Percentiles rank a stretch among this genome's conserved stretches.
Evolutionary conservation across 2,888 invertebrate species (phyloP).

Genomic region (Neoascia interrupta): DNA sequence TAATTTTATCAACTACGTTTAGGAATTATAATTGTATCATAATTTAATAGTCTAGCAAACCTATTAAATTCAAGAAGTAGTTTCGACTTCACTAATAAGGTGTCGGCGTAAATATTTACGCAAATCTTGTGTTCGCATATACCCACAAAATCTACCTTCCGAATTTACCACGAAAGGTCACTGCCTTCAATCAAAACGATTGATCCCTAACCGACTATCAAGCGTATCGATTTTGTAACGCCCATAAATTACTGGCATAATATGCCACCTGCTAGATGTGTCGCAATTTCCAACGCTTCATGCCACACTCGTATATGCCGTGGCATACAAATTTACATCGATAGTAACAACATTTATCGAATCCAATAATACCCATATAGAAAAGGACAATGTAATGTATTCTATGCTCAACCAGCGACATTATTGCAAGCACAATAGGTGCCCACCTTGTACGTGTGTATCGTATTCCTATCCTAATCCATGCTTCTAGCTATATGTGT

Average conservation of each 20-base stretch:
- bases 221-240: too few species aligned
- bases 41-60: too few species aligned
- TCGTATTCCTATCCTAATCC: not conserved
- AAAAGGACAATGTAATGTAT: constrained; percentile 39
- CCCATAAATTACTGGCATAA: constrained; percentile 37
- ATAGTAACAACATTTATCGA: constrained; percentile 61
- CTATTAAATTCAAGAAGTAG: too few species aligned
- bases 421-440: constrained; percentile 46
- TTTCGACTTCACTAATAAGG: too few species aligned
- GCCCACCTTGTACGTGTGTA: not conserved
- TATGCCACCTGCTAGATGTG: constrained; percentile 64
- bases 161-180: too few species aligned
- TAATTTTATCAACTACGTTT: too few species aligned
- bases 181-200: too few species aligned
- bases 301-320: constrained; percentile 30
- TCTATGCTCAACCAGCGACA: constrained; percentile 20
- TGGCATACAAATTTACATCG: constrained; percentile 46
- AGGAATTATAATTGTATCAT: too few species aligned
- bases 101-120: too few species aligned
- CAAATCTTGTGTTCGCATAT: too few species aligned
- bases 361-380: constrained; percentile 57
- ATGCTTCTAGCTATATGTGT: not conserved
- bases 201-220: too few species aligned
- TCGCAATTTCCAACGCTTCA: constrained; percentile 29
- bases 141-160: too few species aligned